Conservation (phyloP, 2,797 vertebrate genomes). For the Coracias cyanogaster region DNA sequence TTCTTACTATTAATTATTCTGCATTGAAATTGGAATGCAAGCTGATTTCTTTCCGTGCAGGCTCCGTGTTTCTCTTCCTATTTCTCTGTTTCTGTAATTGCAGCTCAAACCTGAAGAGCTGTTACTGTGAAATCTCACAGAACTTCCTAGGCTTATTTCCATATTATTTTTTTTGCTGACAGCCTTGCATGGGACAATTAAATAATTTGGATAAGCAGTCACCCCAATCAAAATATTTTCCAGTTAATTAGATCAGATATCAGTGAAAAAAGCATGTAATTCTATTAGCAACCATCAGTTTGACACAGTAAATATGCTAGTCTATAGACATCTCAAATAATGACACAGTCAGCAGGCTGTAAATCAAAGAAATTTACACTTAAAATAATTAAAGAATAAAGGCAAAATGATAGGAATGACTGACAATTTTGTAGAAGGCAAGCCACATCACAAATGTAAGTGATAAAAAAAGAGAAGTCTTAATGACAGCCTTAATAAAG, state of each 20-base stretch:
- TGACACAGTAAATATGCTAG: slow-evolving; percentile 47
- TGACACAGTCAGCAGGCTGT: slow-evolving; percentile 15
- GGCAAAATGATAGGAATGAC: background rate
- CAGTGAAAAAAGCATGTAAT: slow-evolving; percentile 60
- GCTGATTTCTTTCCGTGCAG: background rate
- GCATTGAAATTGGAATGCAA: background rate
- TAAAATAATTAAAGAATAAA: slow-evolving; percentile 53
- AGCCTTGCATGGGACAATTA: slow-evolving; percentile 43
- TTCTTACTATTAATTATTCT: background rate
- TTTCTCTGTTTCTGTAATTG: background rate
- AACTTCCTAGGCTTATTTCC: slow-evolving; percentile 26
- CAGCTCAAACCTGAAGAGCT: background rate
- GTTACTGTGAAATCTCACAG: slow-evolving; percentile 36
- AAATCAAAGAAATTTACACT: slow-evolving; percentile 46
- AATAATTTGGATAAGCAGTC: slow-evolving; percentile 60
- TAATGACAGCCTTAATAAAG: background rate
- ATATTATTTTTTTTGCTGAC: slow-evolving; percentile 25
- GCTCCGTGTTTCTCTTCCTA: background rate
- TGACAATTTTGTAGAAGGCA: background rate
- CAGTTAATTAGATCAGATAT: slow-evolving; percentile 68
- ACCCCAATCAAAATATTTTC: slow-evolving; percentile 71
- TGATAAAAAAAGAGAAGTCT: background rate
- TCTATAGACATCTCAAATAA: slow-evolving; percentile 26
- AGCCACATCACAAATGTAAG: background rate
- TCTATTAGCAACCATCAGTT: slow-evolving; percentile 67